Conservation (phyloP, 2,113 vertebrate genomes). For the Pteropus alecto region DNA sequence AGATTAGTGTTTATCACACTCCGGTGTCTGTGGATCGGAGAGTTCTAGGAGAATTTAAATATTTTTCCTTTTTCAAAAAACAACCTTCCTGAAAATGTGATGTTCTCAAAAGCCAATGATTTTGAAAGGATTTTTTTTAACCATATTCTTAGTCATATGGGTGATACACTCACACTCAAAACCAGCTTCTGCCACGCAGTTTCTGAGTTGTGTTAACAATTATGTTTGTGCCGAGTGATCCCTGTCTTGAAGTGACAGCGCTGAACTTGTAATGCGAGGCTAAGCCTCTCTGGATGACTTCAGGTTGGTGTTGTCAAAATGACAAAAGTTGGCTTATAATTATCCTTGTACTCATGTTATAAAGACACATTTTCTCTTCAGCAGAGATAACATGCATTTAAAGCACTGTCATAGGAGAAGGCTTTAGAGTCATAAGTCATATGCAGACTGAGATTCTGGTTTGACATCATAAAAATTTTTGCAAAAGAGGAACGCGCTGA, state of each 20-base stretch:
- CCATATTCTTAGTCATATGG: background rate
- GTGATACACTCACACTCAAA: background rate
- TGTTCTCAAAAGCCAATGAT: background rate
- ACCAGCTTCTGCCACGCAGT: background rate
- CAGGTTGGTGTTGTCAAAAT: background rate
- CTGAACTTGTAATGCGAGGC: background rate
- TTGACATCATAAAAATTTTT: background rate
- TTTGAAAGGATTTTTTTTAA: background rate
- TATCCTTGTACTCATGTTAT: background rate
- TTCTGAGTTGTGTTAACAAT: background rate
- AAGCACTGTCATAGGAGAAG: background rate
- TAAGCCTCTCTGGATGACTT: background rate
- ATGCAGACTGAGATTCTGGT: background rate
- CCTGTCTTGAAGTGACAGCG: background rate
- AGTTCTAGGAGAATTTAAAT: background rate
- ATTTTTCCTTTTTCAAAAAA: background rate
- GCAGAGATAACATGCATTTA: background rate
- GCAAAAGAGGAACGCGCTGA: background rate
- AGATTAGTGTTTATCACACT: background rate
- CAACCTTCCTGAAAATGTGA: background rate
- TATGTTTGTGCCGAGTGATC: background rate
- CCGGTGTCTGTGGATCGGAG: background rate
- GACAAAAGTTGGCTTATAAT: background rate
- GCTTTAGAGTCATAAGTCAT: background rate
- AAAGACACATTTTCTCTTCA: background rate